phyloP scores from a whole-genome alignment of 1,140 invertebrate species.

The Oreohelix idahoensis region DNA sequence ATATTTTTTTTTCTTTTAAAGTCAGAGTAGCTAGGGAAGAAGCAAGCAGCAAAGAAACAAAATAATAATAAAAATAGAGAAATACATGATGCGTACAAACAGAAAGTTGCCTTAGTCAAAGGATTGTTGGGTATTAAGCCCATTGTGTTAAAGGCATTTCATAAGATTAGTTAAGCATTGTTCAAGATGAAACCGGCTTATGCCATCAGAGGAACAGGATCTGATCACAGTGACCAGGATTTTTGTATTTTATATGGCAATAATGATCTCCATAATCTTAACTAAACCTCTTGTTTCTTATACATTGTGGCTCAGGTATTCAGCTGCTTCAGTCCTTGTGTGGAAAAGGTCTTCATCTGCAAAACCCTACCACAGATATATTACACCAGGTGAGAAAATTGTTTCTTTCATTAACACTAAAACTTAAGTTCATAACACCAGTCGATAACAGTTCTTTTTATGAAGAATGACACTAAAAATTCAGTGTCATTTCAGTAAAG shows the following conservation, averaged over 20 bases:
- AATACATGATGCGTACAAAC: no score
- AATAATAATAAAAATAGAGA: no score
- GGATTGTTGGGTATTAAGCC: no score
- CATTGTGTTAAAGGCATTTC: no score
- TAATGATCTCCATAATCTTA: neutral
- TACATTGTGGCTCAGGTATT: slow-evolving; percentile 60
- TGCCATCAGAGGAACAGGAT: neutral
- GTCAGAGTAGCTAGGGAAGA: no score
- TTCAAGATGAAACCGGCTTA: neutral
- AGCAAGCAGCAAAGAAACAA: no score
- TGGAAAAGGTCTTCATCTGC: slow-evolving; percentile 66
- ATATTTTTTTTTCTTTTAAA: no score
- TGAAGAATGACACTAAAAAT: neutral
- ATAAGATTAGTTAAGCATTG: neutral
- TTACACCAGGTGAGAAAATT: slow-evolving; percentile 62
- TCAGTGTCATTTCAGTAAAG: no score
- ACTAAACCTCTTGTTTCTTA: neutral
- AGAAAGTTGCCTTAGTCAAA: no score
- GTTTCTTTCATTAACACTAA: neutral
- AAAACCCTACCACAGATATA: slow-evolving; percentile 63
- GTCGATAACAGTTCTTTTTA: neutral
- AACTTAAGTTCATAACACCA: neutral
- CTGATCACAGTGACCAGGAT: neutral
- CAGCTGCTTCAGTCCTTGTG: slow-evolving; percentile 66
- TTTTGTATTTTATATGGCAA: neutral